Evolutionary conservation across 2,113 vertebrate genomes (phyloP), one percentile per base, ranked within the genome.

Genomic region (Empidonax alnorum): DNA sequence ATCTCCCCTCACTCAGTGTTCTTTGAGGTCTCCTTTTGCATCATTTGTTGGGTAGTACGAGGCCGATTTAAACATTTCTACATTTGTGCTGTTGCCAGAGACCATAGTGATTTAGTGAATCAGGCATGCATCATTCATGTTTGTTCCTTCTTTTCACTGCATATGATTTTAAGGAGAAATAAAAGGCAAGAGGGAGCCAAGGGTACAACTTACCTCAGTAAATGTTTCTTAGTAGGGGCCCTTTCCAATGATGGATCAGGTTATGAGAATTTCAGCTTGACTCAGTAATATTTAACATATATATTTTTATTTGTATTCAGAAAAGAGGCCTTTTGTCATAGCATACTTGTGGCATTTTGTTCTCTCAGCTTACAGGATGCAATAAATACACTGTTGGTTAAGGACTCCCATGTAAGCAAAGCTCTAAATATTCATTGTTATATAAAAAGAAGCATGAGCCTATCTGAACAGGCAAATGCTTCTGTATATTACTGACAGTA

Each of bases 121-220:
- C 91, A 62, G 71, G 78, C 56, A 87, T 73, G 74, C 78, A 95
- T 96, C 94, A 89, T 94, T 96, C 93, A 96, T 87, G 35, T 85
- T 90, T 87, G 58, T 33, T 89, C 47, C 39, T 39, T 90, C 30
- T 91, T 94, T 83, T 52, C 68, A 83, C 62, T 89, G 84, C 87
- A 80, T 83, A 74, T 44, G 63, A 80, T 90, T 96, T 97, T 95
- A 95, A 91, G 91, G 49, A 94, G 67, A 95, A 96, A 91, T 95
- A 95, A 93, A 95, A 96, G 72, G 78, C 90, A 93, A 69, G 75
- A 83, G 27, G 63, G 59, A 93, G 83, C 55, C 49, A 61, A 87
- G n/a, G 35, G 59, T 95, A 75, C n/a, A 66, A 77, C 50, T 85
- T 80, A 14, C 55, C 19, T 61, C 78, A 55, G 37, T 79, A 95